Percentiles rank a stretch among this genome's conserved stretches.
Conservation (phyloP, 2,797 vertebrate species). For the Peromyscus melanophrys region DNA sequence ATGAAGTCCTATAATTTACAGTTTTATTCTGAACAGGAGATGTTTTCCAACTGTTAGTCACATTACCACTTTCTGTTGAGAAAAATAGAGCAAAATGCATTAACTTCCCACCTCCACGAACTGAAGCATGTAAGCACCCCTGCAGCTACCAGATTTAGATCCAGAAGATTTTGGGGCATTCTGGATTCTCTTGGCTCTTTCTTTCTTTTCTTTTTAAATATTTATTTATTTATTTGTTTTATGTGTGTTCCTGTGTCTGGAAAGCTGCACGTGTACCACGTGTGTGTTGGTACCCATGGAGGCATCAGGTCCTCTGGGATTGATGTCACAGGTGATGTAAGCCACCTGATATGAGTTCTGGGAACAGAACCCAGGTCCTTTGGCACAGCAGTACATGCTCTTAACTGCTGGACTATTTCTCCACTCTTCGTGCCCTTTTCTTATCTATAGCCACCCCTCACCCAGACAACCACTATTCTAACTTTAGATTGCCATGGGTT, state of each 20-base stretch:
- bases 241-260: too few relatives aligned
- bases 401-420: background rate
- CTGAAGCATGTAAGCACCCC: background rate
- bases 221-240: background rate
- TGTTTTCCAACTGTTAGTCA: background rate
- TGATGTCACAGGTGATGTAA: background rate
- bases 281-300: background rate
- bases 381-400: background rate
- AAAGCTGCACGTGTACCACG: too few relatives aligned
- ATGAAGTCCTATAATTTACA: background rate
- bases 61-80: background rate
- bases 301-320: background rate
- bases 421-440: background rate
- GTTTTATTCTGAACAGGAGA: constrained; percentile 1
- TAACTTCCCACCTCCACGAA: background rate
- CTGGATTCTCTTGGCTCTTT: background rate
- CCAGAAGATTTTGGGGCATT: background rate
- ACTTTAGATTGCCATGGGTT: background rate
- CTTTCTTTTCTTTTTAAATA: too few relatives aligned
- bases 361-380: background rate
- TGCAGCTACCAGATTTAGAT: background rate
- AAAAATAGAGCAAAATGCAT: background rate
- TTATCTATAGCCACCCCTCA: background rate
- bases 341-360: background rate
- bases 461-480: constrained; percentile 1